These are phyloP conservation scores for Pomacea canaliculata DNA, from an alignment of 2,888 invertebrate genomes.

Conservation along the genomic window DNA sequence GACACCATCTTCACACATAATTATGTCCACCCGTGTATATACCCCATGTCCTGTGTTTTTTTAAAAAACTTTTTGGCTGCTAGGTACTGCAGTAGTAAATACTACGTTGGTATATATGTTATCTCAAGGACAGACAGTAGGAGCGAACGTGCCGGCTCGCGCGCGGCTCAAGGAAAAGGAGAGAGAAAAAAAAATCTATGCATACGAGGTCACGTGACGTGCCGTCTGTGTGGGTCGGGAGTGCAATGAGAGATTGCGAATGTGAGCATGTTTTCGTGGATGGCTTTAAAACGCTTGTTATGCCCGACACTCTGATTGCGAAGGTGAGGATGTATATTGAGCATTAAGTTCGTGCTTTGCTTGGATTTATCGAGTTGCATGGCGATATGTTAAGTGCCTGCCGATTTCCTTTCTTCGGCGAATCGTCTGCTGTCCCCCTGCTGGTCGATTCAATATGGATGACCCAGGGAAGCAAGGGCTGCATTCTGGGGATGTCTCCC, in stretches of 20 bases:
- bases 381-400: no score
- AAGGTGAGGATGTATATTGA: conserved; percentile 7
- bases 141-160: conserved; percentile 22
- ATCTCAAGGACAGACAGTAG: conserved; percentile 16
- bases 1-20: no score
- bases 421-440: conserved; percentile 8
- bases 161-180: background rate
- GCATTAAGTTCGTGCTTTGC: background rate
- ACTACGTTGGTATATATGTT: background rate
- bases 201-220: conserved; percentile 22
- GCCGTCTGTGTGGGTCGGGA: conserved; percentile 19
- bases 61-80: no score
- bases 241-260: background rate
- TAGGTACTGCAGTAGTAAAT: no score
- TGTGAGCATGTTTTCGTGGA: background rate
- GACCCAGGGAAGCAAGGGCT: conserved; percentile 11
- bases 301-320: background rate
- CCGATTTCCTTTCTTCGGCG: no score
- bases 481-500: no score
- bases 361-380: background rate
- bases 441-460: conserved; percentile 25
- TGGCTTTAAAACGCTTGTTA: conserved; percentile 10
- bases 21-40: no score
- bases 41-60: no score
- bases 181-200: conserved; percentile 15